Evolutionary conservation across 2,113 vertebrate species (phyloP).

Genomic region (Pipra filicauda): DNA sequence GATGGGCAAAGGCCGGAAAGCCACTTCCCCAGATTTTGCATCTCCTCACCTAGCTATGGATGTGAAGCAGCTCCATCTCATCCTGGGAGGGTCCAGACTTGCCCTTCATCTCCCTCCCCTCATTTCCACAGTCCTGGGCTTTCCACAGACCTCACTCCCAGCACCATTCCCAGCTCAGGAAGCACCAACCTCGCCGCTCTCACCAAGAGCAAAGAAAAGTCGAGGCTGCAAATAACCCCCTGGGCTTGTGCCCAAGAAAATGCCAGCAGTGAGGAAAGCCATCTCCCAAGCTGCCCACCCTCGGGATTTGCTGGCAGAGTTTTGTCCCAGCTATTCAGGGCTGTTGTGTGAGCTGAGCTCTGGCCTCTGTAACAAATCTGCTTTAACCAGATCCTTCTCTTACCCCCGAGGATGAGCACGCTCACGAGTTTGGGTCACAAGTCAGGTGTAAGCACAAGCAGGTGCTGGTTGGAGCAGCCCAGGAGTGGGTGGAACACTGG

Average conservation of each 20-base stretch:
- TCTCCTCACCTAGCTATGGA: neutral
- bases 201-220: neutral
- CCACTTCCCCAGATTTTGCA: neutral
- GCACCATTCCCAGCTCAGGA: neutral
- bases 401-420: accelerated
- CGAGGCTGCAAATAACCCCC: neutral
- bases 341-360: neutral
- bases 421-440: accelerated
- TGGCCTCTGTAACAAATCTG: neutral
- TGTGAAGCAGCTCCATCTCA: neutral
- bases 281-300: conserved; percentile 15
- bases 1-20: neutral
- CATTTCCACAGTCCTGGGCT: accelerated
- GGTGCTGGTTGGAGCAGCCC: neutral
- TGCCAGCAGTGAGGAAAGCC: conserved; percentile 40
- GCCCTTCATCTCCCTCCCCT: neutral
- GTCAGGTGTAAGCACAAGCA: neutral
- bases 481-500: neutral
- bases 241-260: conserved; percentile 43
- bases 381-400: neutral
- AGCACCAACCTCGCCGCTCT: neutral
- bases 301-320: neutral
- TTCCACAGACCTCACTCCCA: neutral
- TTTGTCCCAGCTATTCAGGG: neutral
- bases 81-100: neutral